Base-by-base conservation (phyloP, 2,113 vertebrate species). In the Tragelaphus scriptus region DNA sequence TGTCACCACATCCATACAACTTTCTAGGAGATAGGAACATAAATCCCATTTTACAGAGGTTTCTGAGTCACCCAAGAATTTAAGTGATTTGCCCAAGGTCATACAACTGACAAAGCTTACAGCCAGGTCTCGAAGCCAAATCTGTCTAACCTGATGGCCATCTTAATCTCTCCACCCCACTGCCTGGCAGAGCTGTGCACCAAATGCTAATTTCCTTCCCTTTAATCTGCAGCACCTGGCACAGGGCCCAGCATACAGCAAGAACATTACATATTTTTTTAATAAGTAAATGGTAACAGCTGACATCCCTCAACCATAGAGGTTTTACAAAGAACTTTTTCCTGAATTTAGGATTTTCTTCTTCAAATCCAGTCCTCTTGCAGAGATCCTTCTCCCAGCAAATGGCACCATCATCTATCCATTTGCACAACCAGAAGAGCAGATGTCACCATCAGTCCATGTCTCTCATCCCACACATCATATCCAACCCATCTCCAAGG, bases 251-350 rank as follows among this genome's bases (percentile, higher is more conserved):
- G 40, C 30, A 75, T 1, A 85, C 28, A 85, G 58, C 53, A 85
- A 85, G 49, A 28, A 89, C 55, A 86, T n/a, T 56, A 89, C 71
- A 68, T 89, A 23, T 56, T 26, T 58, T 93, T 90, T 94, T 12
- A 88, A 71, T 75, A 68, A 87, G 86, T 87, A 75, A 36, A 51
- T 90, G 40, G 55, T 82, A 75, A 87, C 55, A 90, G 56, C 71
- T 95, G 90, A 95, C 16, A 84, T 58, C 86, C 26, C 61, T 92
- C 51, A 94, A 89, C 53, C 32, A 30, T 75, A 85, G 61, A 77
- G 13, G 63, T 87, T 95, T 95, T 93, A 86, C 26, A 75, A 68
- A 90, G 85, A 86, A 95, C 26, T 90, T 85, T 58, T 88, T 56
- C 32, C 55, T 58, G 36, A 95, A 87, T 58, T 95, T 40, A 77